phyloP scores from a whole-genome alignment of 2,888 invertebrate genomes.

The Sympetrum striolatum region DNA sequence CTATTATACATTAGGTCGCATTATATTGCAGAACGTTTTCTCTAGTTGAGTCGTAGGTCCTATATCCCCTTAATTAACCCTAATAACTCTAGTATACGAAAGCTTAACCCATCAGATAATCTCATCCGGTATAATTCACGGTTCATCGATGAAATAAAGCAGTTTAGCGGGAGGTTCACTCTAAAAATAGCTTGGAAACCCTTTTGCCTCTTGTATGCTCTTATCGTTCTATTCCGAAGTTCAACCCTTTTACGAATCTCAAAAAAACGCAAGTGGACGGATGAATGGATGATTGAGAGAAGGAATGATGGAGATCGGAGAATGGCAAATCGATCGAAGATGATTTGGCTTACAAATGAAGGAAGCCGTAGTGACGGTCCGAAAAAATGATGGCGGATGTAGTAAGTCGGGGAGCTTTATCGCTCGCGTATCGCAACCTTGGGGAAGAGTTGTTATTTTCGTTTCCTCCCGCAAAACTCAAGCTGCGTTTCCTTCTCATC shows the following conservation, averaged over 20 bases:
- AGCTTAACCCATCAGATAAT: too few species aligned
- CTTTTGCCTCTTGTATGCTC: too few species aligned
- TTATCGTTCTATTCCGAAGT: slow-evolving; percentile 47
- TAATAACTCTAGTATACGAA: too few species aligned
- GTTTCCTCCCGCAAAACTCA: background rate
- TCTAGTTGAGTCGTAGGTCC: too few species aligned
- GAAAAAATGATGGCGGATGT: background rate
- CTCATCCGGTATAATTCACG: too few species aligned
- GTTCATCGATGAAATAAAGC: too few species aligned
- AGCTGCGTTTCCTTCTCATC: too few species aligned
- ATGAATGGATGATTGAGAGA: background rate
- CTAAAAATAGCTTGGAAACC: too few species aligned
- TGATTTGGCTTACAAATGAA: background rate
- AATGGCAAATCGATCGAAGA: background rate
- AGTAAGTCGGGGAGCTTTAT: background rate
- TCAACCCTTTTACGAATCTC: slow-evolving; percentile 23
- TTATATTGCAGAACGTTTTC: too few species aligned
- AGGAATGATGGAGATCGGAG: background rate
- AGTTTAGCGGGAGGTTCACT: too few species aligned
- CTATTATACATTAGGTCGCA: too few species aligned
- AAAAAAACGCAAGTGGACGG: background rate
- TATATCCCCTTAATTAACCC: too few species aligned
- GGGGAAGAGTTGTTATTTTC: background rate
- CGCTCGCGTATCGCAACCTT: background rate
- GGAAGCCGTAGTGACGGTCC: background rate